A percentile compares a stretch with the other conserved stretches of the same genome.
phyloP scores from a whole-genome alignment of 2,113 vertebrate species.

The Andinoacara biseriatus region DNA sequence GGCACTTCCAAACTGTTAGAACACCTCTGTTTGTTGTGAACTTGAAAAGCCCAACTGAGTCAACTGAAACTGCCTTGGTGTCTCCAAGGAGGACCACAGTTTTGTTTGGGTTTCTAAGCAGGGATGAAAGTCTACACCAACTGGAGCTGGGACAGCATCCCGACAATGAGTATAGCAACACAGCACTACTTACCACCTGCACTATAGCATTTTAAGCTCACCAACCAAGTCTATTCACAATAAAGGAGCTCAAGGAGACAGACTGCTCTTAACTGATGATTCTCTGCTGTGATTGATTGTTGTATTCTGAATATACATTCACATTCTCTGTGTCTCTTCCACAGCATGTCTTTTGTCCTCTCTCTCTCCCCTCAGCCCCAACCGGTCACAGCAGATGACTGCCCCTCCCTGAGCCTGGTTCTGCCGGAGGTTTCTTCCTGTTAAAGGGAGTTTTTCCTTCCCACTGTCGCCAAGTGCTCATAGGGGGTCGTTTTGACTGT shows the following conservation, averaged over 20 bases:
- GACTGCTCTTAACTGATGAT: neutral
- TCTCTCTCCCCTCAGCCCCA: too few relatives aligned
- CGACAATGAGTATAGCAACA: neutral
- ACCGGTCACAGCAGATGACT: too few relatives aligned
- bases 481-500: too few relatives aligned
- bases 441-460: too few relatives aligned
- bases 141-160: neutral
- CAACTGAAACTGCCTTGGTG: conserved; percentile 25
- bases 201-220: neutral
- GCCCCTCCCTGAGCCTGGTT: too few relatives aligned
- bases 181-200: neutral
- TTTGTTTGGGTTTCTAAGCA: conserved; percentile 35
- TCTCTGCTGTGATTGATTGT: neutral
- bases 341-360: too few relatives aligned
- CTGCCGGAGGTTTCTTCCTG: too few relatives aligned
- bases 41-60: conserved; percentile 6
- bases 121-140: conserved; percentile 52
- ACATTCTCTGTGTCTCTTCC: too few relatives aligned
- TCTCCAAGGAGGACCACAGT: conserved; percentile 34
- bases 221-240: neutral
- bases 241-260: neutral
- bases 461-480: too few relatives aligned
- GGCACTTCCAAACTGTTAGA: neutral
- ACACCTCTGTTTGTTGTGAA: conserved; percentile 33
- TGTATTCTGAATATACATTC: neutral